Evolutionary conservation across 2,113 vertebrate genomes (phyloP).

Genomic region (Boleophthalmus pectinirostris): DNA sequence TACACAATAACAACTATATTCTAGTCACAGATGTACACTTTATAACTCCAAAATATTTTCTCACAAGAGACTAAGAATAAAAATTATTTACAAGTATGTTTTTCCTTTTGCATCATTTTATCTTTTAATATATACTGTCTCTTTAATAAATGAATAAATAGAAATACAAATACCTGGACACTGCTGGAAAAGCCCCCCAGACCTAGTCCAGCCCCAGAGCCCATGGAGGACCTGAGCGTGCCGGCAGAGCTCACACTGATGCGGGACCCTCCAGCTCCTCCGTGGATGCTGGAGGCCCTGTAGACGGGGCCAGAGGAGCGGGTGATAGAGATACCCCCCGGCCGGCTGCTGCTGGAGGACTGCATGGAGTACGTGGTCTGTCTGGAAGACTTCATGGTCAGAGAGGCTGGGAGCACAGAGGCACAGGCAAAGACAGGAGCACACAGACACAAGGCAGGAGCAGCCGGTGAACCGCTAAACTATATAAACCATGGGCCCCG

Average conservation of each 20-base stretch:
- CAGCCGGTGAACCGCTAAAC: slow-evolving; percentile 55
- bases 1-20: background rate
- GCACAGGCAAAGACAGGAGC: slow-evolving; percentile 51
- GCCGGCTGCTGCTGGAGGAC: slow-evolving; percentile 52
- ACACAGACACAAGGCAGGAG: slow-evolving; percentile 72
- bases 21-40: background rate
- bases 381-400: slow-evolving; percentile 59
- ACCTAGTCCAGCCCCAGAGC: slow-evolving; percentile 36
- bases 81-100: too few relatives aligned
- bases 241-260: slow-evolving; percentile 65
- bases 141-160: too few relatives aligned
- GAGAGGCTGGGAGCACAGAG: slow-evolving; percentile 48
- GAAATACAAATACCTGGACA: slow-evolving; percentile 43
- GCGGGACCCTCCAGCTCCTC: slow-evolving; percentile 63
- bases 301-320: slow-evolving; percentile 59
- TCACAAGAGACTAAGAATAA: slow-evolving; percentile 28
- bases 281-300: slow-evolving; percentile 64
- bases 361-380: slow-evolving; percentile 64
- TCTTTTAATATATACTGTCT: too few relatives aligned
- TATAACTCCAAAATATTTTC: background rate
- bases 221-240: slow-evolving; percentile 35
- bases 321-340: slow-evolving; percentile 49
- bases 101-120: too few relatives aligned
- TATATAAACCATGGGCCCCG: slow-evolving; percentile 73
- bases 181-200: slow-evolving; percentile 60